A percentile compares a stretch with the other conserved stretches of the same genome.
Conservation (phyloP, 2,888 invertebrate species). For the Noctua fimbriata region DNA sequence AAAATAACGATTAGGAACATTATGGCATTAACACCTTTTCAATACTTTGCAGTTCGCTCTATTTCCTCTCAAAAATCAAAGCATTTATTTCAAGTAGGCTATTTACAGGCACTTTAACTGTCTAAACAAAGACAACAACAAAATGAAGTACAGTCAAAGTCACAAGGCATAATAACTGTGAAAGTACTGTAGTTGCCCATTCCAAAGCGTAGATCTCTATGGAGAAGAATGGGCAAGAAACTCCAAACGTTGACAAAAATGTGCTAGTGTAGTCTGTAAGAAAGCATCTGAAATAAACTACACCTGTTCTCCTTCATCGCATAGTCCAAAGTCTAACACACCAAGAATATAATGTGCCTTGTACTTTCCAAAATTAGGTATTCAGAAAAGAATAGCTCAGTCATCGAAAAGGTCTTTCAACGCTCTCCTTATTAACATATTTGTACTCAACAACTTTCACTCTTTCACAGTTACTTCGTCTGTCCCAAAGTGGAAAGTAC, state of each 20-base stretch:
- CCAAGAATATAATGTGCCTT: background rate
- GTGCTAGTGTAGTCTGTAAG: background rate
- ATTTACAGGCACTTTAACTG: too few species aligned
- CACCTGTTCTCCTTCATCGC: background rate
- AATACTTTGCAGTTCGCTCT: background rate
- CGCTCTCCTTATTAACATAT: background rate
- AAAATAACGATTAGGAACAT: background rate
- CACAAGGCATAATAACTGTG: too few species aligned
- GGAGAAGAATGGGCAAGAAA: too few species aligned
- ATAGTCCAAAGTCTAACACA: background rate
- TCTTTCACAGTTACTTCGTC: background rate
- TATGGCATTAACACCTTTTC: background rate
- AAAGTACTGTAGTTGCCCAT: too few species aligned
- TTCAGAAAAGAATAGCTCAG: background rate
- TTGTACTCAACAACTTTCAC: constrained; percentile 1
- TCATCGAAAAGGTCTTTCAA: background rate
- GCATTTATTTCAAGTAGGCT: too few species aligned
- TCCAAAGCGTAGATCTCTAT: too few species aligned
- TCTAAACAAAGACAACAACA: too few species aligned
- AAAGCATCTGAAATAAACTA: background rate
- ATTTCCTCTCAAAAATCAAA: background rate
- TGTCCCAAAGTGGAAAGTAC: background rate
- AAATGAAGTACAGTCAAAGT: too few species aligned
- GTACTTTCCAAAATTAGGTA: background rate
- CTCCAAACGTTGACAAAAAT: background rate